Base-by-base conservation (phyloP, 1,140 invertebrate genomes). In the Epicauta chinensis region DNA sequence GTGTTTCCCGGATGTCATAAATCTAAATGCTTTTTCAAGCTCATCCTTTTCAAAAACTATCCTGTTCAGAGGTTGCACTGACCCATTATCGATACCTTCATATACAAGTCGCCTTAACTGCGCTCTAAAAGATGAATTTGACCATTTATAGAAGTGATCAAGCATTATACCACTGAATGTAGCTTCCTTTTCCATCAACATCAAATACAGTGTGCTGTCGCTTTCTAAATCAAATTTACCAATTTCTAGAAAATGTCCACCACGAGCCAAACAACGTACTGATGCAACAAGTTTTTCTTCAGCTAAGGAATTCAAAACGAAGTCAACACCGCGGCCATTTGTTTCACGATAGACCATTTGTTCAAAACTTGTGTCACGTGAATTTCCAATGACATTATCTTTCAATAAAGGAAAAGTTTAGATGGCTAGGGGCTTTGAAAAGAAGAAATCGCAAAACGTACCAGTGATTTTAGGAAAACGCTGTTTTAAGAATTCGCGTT, bases 111-210 rank as follows among this genome's bases (percentile, higher is more conserved):
- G 3, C 6, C 2, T n/a, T 34, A 34, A 34, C 1, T 3, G 16
- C 73, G 78, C 46, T 75, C 70, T 0, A 75, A 75, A 32, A 87
- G 65, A 1, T 84, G 83, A 53, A 77, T 75, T 2, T 37, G n/a
- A n/a, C n/a, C 86, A 78, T n/a, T n/a, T n/a, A 2, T 77, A 75
- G 71, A 71, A 7, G 1, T 23, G 78, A 70, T 93, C 91, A 60
- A 94, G 77, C 63, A 93, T 78, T 52, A 95, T 84, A 31, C 91
- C 90, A 73, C 91, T 88, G 75, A 95, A 88, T 65, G 86, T 88
- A 3, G 86, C 81, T 66, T 93, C 92, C 45, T 84, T 85, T 32
- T 84, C 72, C 72, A 97, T 93, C 36, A 86, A 73, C 39, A 88
- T 74, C 80, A 83, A 83, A 67, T 81, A 81, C 16, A 87, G 70